phyloP scores from a whole-genome alignment of 2,888 invertebrate species.

The Volucella inflata region DNA sequence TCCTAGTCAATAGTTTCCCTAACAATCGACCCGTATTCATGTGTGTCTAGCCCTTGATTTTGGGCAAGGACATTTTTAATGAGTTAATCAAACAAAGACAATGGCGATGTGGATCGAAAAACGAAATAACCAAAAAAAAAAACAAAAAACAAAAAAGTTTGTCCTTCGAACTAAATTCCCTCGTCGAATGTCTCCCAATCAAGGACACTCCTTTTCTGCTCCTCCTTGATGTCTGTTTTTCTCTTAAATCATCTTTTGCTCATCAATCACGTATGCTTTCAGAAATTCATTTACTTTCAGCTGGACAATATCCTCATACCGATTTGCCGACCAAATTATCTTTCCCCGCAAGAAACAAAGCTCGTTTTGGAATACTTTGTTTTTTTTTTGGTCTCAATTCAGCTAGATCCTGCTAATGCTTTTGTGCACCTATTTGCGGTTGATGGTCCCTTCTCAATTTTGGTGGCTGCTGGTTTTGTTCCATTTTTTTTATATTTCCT shows the following conservation, averaged over 20 bases:
- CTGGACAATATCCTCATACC: conserved; percentile 24
- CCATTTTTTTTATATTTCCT: conserved; percentile 30
- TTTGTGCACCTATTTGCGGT: conserved; percentile 46
- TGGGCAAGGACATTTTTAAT: no score
- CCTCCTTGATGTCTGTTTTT: background rate
- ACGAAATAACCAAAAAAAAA: no score
- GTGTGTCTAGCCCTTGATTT: no score
- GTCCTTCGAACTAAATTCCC: no score
- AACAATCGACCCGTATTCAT: no score
- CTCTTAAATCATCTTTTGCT: conserved; percentile 3
- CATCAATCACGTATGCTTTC: conserved; percentile 40
- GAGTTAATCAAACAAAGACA: no score
- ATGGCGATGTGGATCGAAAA: no score
- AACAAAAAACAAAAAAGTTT: no score
- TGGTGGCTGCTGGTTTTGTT: conserved; percentile 20
- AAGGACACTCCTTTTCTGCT: conserved; percentile 6
- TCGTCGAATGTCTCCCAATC: no score
- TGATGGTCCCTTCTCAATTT: conserved; percentile 18
- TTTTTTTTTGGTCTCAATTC: conserved; percentile 42
- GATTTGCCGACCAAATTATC: conserved; percentile 24
- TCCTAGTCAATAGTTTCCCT: no score
- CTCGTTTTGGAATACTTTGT: conserved; percentile 32
- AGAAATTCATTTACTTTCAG: conserved; percentile 45
- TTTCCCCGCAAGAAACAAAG: conserved; percentile 4
- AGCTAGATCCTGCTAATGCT: conserved; percentile 26